Evolutionary conservation across 2,797 vertebrate species (phyloP), one percentile per base, ranked within the genome.

Genomic region (Helostoma temminkii): DNA sequence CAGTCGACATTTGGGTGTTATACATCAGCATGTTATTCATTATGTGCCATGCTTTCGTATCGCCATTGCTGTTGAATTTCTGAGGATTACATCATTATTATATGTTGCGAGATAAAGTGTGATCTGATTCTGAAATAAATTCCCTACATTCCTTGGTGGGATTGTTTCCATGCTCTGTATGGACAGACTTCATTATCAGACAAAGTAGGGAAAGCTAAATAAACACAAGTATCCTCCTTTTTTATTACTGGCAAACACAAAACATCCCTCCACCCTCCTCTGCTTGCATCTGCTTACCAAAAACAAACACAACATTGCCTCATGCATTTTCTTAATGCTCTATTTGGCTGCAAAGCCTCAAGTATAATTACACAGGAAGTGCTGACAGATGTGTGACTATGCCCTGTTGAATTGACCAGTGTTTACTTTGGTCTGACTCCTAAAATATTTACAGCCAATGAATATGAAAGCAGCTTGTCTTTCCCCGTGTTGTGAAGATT

Each of bases 401-500:
- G 67, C 52, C 60, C 54, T 69, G 72, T 47, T 62, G 66, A 71
- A 71, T 45, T 83, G 77, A 82, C 75, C 82, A 62, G 49, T 86
- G 65, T 88, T 88, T 87, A 81, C 76, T 82, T 79, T 76, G 46
- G 42, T 78, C 54, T 2, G 24, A 47, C 80, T 80, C 61, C 49
- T 86, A 55, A 84, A 89, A 89, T 76, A 89, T 87, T 85, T 82
- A 79, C 81, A 75, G 69, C 79, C 73, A 78, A 78, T 88, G 78
- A 89, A 84, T 86, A 81, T 72, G 62, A 68, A 66, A 86, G 71
- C 64, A 65, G 69, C 5, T 22, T 54, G 53, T 78, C 60, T 50
- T 26, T 42, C 39, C 11, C 12, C 2, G 1, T 8, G 14, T 50
- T 62, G 53, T 16, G 6, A 45, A 63, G 68, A 53, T 30, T 22